Evolutionary conservation across 2,888 invertebrate genomes (phyloP), one percentile per base, ranked within the genome.

Genomic region (Calameuta filiformis): DNA sequence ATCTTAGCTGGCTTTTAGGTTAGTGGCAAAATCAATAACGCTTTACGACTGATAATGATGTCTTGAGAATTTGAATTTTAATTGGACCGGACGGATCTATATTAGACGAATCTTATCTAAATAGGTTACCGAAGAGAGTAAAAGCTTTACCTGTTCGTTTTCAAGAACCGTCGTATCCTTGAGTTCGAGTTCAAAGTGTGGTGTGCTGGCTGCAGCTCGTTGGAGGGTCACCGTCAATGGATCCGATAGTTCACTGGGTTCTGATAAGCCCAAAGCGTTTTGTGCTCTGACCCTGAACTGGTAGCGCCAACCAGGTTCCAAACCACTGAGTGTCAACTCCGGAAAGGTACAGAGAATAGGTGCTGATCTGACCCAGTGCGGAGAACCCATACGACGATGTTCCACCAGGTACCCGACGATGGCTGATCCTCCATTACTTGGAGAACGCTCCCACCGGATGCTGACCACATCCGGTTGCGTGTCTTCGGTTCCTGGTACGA

Each of bases 271-370:
- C 37, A 97, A 95, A 68, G 96, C 95, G 92, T 99, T 99, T 90
- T 98, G 95, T 0, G 99, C 98, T 79, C 96, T 95, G 30, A 98
- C 96, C 79, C 99, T 94, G 93, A 98, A 98, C 92, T 96, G 97
- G 91, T 97, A 97, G 76, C 96, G 94, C 94, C 96, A 96, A 77
- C 97, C 97, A 0, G 97, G 97, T 88, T 96, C 96, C 68, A 98
- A 93, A 33, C 97, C 97, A 83, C 95, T 95, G 69, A 98, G 93
- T 73, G 96, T 94, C 56, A 97, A 93, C 91, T 97, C 96, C 35
- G 96, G 95, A 69, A 94, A 94, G 56, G 93, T 92, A 35, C 96
- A 95, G 4, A 96, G 93, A 31, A 94, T 93, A 12, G 96, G 96
- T 12, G 95, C 95, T 12, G 97, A 96, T 81, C 96, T 94, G 37